Base-by-base conservation (phyloP, 2,888 invertebrate genomes). In the Malacosoma neustria region DNA sequence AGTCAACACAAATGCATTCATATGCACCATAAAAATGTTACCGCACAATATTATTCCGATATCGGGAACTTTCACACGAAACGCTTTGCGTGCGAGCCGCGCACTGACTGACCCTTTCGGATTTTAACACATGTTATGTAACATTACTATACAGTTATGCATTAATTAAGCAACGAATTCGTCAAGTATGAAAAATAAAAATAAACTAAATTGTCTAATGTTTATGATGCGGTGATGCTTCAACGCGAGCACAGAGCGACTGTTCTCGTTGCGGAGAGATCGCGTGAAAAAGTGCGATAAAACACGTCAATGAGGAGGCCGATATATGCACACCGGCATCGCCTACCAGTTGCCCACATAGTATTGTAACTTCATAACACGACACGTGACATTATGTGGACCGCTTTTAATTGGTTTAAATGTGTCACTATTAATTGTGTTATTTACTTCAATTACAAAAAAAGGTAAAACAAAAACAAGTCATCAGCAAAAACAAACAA, bases 211-310 rank as follows among this genome's bases (percentile, higher is more conserved):
- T 44, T 22, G 22, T 22, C 22, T 22, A 22, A 22, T 22, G 22
- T 4, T 22, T 22, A 22, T 22, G 22, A 22, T 22, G 22, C 71
- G 72, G 62, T 63, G 58, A 54, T 56, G 51, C 57, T 58, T 67
- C 54, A 53, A 59, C 73, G 72, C 75, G 67, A 52, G 57, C 76
- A 72, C 72, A 63, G 51, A 48, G 42, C 62, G 65, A 81, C 82
- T 82, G 80, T 64, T 80, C 80, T 81, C 76, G 48, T 73, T 59
- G 64, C 54, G 60, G 82, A 76, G 84, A 85, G 82, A 84, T 84
- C 82, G 81, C 80, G 75, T 80, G 82, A 75, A 82, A 81, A 80
- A 73, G 73, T 59, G 61, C 70, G 57, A 69, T 73, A 71, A 62
- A 72, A 65, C 76, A 77, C 72, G 64, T 68, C 69, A 66, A 69